A percentile compares a stretch with the other conserved stretches of the same genome.
Conservation (phyloP, 2,888 invertebrate genomes). For the Diogma glabrata region DNA sequence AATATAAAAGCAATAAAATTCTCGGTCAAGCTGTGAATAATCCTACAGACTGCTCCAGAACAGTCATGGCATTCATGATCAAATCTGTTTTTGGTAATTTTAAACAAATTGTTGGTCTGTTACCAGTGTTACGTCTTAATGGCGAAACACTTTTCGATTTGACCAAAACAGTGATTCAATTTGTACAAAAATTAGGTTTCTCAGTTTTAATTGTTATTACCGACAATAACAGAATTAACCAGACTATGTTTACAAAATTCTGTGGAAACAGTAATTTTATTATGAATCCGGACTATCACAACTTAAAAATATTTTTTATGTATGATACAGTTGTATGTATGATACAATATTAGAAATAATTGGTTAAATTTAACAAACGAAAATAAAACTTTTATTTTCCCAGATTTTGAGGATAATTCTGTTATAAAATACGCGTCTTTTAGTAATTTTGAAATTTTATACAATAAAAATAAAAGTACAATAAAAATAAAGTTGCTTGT, state of each 20-base stretch:
- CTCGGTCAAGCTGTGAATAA: no score
- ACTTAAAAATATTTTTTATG: not conserved
- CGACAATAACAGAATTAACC: not conserved
- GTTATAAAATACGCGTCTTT: no score
- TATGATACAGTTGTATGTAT: not conserved
- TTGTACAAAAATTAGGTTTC: not conserved
- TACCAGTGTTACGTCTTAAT: not conserved
- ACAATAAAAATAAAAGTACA: no score
- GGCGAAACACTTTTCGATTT: not conserved
- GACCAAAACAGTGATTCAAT: not conserved
- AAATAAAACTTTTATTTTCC: not conserved
- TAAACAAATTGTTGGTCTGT: not conserved
- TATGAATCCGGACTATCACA: not conserved
- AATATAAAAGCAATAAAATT: not conserved
- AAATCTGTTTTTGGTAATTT: constrained; percentile 1
- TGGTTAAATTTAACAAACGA: not conserved
- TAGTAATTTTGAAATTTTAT: no score
- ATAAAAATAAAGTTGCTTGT: no score
- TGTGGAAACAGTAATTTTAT: not conserved
- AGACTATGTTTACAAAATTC: not conserved
- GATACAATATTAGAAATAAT: not conserved
- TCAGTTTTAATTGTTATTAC: not conserved
- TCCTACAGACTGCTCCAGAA: not conserved
- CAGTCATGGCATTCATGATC: not conserved
- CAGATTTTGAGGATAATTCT: not conserved